A percentile compares a stretch with the other conserved stretches of the same genome.
Conservation (phyloP, 2,113 vertebrate genomes). For the Spilogale gracilis region DNA sequence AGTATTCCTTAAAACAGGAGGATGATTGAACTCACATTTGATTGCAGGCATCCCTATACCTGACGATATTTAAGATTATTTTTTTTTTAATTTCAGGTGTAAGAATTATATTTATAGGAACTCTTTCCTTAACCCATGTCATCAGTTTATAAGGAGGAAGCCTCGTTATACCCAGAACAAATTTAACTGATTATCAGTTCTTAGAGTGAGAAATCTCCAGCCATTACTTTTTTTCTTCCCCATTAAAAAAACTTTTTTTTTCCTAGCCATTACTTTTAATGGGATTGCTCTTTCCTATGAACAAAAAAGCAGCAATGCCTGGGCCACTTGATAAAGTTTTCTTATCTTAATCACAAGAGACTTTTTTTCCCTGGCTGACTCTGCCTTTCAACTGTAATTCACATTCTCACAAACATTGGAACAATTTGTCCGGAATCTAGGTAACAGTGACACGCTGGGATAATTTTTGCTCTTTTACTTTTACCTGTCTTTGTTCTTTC, state of each 20-base stretch:
- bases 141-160: conserved; percentile 72
- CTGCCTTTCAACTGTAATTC: conserved; percentile 72
- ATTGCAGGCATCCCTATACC: too few relatives aligned
- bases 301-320: conserved; percentile 76
- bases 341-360: conserved; percentile 66
- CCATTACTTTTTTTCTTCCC: conserved; percentile 75
- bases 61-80: not conserved
- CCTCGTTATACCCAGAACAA: conserved; percentile 81
- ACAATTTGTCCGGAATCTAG: conserved; percentile 64
- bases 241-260: not conserved
- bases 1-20: not conserved
- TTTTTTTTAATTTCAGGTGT: conserved; percentile 2
- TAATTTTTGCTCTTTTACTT: conserved; percentile 60
- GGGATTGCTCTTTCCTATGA: conserved; percentile 80
- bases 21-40: not conserved
- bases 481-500: conserved; percentile 58
- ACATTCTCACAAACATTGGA: conserved; percentile 65
- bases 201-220: conserved; percentile 80
- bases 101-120: conserved; percentile 76
- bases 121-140: conserved; percentile 72
- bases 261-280: conserved; percentile 83
- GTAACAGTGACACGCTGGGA: conserved; percentile 6
- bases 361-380: conserved; percentile 69
- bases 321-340: conserved; percentile 79
- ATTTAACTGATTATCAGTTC: conserved; percentile 82